These are phyloP conservation scores for Catharus minimus DNA, from an alignment of 2,113 vertebrate species.

Conservation along the genomic window DNA sequence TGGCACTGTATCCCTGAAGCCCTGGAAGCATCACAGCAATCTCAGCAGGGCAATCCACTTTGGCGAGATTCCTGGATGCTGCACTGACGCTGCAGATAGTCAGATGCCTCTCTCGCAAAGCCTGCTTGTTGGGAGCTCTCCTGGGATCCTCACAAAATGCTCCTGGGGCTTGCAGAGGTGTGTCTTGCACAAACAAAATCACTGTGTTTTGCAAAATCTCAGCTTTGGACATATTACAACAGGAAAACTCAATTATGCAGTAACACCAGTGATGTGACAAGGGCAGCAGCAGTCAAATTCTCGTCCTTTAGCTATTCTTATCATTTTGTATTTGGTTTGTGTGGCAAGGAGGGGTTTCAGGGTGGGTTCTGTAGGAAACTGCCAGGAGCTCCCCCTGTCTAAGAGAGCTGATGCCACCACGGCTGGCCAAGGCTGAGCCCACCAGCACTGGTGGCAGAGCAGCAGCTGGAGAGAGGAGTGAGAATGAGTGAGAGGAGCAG, in stretches of 20 bases:
- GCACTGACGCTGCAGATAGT: neutral
- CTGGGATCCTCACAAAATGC: neutral
- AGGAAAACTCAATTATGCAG: neutral
- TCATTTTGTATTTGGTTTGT: neutral
- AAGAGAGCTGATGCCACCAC: fast-evolving
- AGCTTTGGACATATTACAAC: neutral
- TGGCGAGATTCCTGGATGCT: neutral
- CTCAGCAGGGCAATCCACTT: neutral
- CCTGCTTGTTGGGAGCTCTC: neutral
- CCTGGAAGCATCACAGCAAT: constrained; percentile 4
- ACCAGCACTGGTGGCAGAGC: fast-evolving
- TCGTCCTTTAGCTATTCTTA: neutral
- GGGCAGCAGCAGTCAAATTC: neutral
- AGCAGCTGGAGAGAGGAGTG: neutral
- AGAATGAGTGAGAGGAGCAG: neutral
- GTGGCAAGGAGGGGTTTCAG: fast-evolving
- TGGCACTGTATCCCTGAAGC: neutral
- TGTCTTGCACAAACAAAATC: neutral
- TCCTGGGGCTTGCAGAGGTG: neutral
- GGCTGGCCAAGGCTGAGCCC: neutral
- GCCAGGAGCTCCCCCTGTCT: neutral
- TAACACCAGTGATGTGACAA: neutral
- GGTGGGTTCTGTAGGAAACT: neutral
- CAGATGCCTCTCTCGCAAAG: neutral
- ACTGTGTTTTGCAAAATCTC: neutral